Evolutionary conservation across 2,888 invertebrate species (phyloP).

Genomic region (Mythimna impura): DNA sequence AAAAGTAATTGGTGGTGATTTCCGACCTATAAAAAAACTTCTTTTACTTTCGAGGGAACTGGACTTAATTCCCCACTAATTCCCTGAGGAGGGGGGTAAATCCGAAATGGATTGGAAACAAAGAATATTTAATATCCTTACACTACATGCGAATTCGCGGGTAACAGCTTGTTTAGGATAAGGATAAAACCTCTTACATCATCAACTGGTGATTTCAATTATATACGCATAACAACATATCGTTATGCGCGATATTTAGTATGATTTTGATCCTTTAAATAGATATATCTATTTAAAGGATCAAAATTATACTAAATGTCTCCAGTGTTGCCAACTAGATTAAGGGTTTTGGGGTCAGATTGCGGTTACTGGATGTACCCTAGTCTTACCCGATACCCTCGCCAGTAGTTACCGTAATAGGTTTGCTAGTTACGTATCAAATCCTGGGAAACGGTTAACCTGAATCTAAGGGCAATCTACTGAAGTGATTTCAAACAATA

Average conservation of each 20-base stretch:
- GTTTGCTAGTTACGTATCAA: slow-evolving; percentile 31
- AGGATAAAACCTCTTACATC: too few relatives aligned
- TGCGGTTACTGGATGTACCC: slow-evolving; percentile 45
- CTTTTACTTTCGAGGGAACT: too few relatives aligned
- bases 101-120: too few relatives aligned
- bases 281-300: slow-evolving; percentile 19
- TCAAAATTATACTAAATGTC: slow-evolving; percentile 43
- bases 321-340: slow-evolving; percentile 43
- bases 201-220: too few relatives aligned
- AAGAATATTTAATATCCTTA: too few relatives aligned
- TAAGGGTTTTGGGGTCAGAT: slow-evolving; percentile 42
- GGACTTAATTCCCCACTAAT: too few relatives aligned
- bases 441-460: slow-evolving; percentile 51
- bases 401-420: slow-evolving; percentile 47
- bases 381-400: slow-evolving; percentile 37
- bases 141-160: too few relatives aligned
- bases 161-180: too few relatives aligned
- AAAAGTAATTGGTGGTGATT: too few relatives aligned
- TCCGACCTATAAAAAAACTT: too few relatives aligned
- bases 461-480: slow-evolving; percentile 50
- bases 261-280: too few relatives aligned
- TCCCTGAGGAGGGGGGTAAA: too few relatives aligned
- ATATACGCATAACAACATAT: background rate
- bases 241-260: background rate
- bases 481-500: slow-evolving; percentile 51